A percentile compares a stretch with the other conserved stretches of the same genome.
phyloP scores from a whole-genome alignment of 2,113 vertebrate species.

The Enhydra lutris region DNA sequence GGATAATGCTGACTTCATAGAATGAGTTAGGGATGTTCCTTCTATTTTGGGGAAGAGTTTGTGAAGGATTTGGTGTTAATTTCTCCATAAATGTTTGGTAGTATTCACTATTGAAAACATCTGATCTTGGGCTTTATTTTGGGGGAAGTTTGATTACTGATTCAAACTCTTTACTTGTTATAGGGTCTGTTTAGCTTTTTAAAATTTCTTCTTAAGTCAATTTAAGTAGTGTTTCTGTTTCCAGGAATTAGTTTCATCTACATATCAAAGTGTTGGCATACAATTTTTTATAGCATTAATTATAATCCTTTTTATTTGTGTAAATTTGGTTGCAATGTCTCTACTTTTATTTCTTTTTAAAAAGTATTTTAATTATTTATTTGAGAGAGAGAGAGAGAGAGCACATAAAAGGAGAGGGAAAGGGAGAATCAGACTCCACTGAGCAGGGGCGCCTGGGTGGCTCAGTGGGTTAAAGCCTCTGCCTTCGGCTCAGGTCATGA shows the following conservation, averaged over 20 bases:
- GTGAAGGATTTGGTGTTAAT: background rate
- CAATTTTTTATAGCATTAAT: background rate
- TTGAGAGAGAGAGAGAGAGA: background rate
- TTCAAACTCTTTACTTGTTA: background rate
- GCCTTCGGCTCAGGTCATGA: too few relatives aligned
- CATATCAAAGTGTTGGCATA: background rate
- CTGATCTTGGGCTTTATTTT: background rate
- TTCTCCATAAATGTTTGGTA: background rate
- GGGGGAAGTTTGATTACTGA: background rate
- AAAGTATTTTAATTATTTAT: background rate
- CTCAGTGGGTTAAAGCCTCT: too few relatives aligned
- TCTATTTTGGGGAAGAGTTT: background rate
- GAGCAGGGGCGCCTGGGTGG: too few relatives aligned
- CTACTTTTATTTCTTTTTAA: background rate
- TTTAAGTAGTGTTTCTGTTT: background rate
- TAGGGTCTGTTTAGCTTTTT: background rate
- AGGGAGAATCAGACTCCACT: too few relatives aligned
- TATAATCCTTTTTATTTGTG: background rate
- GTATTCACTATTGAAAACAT: background rate
- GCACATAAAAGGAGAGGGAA: too few relatives aligned
- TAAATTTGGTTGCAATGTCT: background rate
- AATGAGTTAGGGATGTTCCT: background rate
- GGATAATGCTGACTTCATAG: background rate
- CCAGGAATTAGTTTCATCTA: background rate
- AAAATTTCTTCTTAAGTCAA: background rate